Evolutionary conservation across 1,140 invertebrate genomes (phyloP).

Genomic region (Drosophila sechellia): DNA sequence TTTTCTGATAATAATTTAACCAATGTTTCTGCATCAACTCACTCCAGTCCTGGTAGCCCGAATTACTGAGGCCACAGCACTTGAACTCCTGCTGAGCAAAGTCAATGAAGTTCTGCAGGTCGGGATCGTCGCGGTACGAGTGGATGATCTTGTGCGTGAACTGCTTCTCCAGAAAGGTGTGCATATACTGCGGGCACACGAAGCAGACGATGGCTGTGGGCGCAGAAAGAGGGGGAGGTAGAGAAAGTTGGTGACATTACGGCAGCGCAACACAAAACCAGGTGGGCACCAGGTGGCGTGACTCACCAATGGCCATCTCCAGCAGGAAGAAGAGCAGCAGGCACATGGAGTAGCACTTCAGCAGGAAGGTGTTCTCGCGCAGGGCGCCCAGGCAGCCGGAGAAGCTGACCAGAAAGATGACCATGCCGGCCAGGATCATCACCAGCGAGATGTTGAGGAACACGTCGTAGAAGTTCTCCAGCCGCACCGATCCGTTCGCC

Average conservation of each 20-base stretch:
- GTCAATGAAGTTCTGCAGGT: conserved; percentile 96
- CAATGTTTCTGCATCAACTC: background rate
- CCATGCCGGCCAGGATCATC: conserved; percentile 92
- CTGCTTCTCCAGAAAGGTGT: conserved; percentile 92
- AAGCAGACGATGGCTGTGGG: conserved; percentile 92
- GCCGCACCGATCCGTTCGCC: conserved; percentile 89
- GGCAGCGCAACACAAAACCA: background rate
- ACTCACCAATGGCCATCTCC: conserved; percentile 90
- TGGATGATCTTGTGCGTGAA: conserved; percentile 94
- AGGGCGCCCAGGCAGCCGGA: conserved; percentile 96
- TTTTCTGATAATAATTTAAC: background rate
- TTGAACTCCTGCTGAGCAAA: conserved; percentile 97
- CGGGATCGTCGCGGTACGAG: conserved; percentile 93
- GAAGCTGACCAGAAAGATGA: conserved; percentile 93
- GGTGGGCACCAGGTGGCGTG: no score
- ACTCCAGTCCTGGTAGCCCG: conserved; percentile 96
- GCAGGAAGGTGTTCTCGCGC: conserved; percentile 95
- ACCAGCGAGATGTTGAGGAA: conserved; percentile 95
- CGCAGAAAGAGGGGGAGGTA: no score
- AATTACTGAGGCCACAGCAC: conserved; percentile 95
- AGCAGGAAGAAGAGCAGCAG: conserved; percentile 94
- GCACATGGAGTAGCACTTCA: conserved; percentile 97
- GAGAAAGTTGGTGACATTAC: background rate
- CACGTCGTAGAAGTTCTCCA: conserved; percentile 95
- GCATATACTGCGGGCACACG: conserved; percentile 94